A percentile compares a stretch with the other conserved stretches of the same genome.
These are phyloP conservation scores for Saccostrea glomerata DNA, from an alignment of 1,140 invertebrate species.

Conservation along the genomic window DNA sequence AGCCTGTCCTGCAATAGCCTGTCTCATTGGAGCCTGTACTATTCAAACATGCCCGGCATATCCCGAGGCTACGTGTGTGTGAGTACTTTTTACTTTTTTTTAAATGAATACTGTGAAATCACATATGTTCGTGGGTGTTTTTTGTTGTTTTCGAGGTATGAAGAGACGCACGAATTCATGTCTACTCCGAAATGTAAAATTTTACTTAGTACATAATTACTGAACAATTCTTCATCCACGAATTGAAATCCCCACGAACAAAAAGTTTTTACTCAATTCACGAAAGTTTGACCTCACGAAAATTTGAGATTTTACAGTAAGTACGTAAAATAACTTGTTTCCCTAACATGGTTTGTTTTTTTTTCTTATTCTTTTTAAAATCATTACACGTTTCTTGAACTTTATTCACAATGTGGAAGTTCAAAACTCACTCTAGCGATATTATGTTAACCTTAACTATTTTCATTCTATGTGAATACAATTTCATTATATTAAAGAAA, in stretches of 20 bases:
- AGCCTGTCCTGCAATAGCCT: background rate
- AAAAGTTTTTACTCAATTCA: too few species aligned
- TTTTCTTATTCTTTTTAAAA: background rate
- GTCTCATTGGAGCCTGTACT: background rate
- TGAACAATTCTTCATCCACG: too few species aligned
- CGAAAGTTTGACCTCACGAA: too few species aligned
- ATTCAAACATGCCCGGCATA: background rate
- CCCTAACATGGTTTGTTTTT: background rate
- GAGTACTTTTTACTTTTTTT: background rate
- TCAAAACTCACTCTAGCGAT: background rate
- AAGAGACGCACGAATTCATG: too few species aligned
- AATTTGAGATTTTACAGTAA: too few species aligned
- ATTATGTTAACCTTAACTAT: too few species aligned
- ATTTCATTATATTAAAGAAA: background rate
- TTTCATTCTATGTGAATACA: too few species aligned
- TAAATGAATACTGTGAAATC: too few species aligned
- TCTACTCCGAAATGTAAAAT: too few species aligned
- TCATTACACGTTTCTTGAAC: background rate
- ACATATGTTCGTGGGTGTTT: rapidly evolving
- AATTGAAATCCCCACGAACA: too few species aligned
- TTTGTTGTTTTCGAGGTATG: too few species aligned
- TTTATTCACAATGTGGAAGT: background rate
- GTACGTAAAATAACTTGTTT: background rate
- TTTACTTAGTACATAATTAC: too few species aligned
- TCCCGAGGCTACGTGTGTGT: background rate